Evolutionary conservation across 1,140 invertebrate genomes (phyloP).

Genomic region (Lasioglossum albipes): DNA sequence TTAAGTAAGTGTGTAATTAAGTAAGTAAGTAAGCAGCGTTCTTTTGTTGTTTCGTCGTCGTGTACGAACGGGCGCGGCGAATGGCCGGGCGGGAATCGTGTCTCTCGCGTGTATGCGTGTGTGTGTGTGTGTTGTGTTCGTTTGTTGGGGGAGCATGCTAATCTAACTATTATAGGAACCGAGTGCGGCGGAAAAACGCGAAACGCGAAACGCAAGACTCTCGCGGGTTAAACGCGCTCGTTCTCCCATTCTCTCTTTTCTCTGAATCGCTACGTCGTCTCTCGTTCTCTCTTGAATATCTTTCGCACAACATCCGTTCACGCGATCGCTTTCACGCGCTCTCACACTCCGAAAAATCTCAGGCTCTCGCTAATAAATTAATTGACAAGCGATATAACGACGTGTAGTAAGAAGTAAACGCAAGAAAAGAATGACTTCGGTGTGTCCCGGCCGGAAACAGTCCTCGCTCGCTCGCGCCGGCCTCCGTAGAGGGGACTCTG

Average conservation of each 20-base stretch:
- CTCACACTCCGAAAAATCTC: background rate
- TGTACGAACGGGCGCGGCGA: slow-evolving; percentile 12
- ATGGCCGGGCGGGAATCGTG: slow-evolving; percentile 1
- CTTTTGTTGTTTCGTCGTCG: slow-evolving; percentile 6
- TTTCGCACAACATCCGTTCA: background rate
- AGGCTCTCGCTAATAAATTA: slow-evolving; percentile 39
- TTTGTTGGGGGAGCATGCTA: background rate
- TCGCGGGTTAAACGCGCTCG: slow-evolving; percentile 5
- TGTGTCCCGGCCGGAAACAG: background rate
- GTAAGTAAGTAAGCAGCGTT: slow-evolving; percentile 24
- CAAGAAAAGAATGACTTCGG: slow-evolving; percentile 30
- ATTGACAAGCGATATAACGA: slow-evolving; percentile 37
- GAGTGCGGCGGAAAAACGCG: slow-evolving; percentile 18
- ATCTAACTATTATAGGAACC: slow-evolving; percentile 46
- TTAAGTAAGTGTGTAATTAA: background rate
- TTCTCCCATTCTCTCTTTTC: background rate
- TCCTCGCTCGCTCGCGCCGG: background rate
- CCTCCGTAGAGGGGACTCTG: background rate
- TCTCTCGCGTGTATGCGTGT: slow-evolving; percentile 5
- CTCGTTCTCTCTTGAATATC: background rate
- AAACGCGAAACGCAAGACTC: slow-evolving; percentile 12
- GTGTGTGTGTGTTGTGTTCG: background rate
- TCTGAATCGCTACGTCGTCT: background rate
- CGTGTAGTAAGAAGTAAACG: slow-evolving; percentile 12
- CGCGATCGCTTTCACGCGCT: background rate